A percentile compares a stretch with the other conserved stretches of the same genome.
Conservation (phyloP, 2,888 invertebrate species). For the Lasiommata megera region DNA sequence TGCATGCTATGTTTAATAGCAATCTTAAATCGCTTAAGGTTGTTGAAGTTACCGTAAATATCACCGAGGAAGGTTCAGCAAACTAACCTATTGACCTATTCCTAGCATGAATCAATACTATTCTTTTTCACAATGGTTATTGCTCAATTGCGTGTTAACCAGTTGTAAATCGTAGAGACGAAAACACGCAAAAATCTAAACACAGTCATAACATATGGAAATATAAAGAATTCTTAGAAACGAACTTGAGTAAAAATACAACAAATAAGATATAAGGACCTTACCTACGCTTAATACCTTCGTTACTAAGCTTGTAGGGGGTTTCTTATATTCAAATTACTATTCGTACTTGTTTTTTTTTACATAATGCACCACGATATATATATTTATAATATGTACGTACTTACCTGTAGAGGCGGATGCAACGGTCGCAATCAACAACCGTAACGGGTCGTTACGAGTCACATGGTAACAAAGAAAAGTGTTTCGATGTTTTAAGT, state of each 20-base stretch:
- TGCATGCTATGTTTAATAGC: too few species aligned
- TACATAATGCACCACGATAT: conserved; percentile 5
- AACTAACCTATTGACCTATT: not conserved
- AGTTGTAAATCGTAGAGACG: conserved; percentile 23
- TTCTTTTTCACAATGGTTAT: conserved; percentile 2
- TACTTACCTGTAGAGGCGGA: conserved; percentile 9
- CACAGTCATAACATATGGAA: too few species aligned
- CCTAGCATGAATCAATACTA: not conserved
- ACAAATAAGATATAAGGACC: too few species aligned
- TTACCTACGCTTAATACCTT: too few species aligned
- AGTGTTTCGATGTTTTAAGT: conserved; percentile 7
- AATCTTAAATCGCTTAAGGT: not conserved
- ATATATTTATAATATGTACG: not conserved
- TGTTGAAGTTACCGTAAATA: not conserved
- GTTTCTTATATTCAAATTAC: too few species aligned
- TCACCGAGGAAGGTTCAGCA: not conserved
- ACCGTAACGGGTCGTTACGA: conserved; percentile 15
- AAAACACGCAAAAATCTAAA: conserved; percentile 17
- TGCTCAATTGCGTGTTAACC: conserved; percentile 25
- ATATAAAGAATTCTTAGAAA: too few species aligned
- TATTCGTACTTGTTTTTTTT: too few species aligned
- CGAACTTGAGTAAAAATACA: too few species aligned
- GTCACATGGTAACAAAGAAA: conserved; percentile 16
- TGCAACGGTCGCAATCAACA: conserved; percentile 16
- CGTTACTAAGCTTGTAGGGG: too few species aligned